A percentile compares a stretch with the other conserved stretches of the same genome.
Evolutionary conservation across 2,113 vertebrate genomes (phyloP).

Genomic region (Neodontobutis hainanensis): DNA sequence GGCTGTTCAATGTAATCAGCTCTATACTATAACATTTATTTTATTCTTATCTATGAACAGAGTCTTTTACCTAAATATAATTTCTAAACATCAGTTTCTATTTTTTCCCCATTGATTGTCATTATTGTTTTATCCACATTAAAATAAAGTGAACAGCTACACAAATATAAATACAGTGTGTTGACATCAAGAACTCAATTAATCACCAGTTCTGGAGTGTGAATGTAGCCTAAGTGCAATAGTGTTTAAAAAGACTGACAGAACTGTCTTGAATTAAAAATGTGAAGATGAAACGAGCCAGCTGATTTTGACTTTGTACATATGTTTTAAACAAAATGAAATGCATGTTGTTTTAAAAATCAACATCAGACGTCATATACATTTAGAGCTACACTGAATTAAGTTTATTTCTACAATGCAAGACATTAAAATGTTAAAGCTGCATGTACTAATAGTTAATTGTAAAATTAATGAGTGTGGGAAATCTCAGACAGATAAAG

Average conservation of each 20-base stretch:
- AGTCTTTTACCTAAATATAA: not conserved
- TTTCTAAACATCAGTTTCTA: not conserved
- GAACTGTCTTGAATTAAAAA: not conserved
- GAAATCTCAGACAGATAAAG: no score
- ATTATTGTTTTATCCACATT: not conserved
- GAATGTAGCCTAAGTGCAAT: conserved; percentile 10
- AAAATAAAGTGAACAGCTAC: not conserved
- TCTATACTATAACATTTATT: no score
- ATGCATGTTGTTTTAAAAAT: not conserved
- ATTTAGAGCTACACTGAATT: not conserved
- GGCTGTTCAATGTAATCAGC: not conserved
- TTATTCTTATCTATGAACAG: not conserved
- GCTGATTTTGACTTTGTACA: not conserved
- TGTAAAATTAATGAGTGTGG: not conserved
- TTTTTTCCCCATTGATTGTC: not conserved
- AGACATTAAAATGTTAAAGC: not conserved
- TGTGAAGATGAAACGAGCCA: not conserved
- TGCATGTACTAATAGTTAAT: not conserved
- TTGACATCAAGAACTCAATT: not conserved
- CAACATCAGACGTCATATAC: not conserved
- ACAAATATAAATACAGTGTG: not conserved
- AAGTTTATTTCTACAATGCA: not conserved
- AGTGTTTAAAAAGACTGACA: not conserved
- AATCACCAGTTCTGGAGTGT: not conserved
- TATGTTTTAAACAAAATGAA: not conserved